phyloP scores from a whole-genome alignment of 1,140 invertebrate genomes.

The Pseudoatta argentina region DNA sequence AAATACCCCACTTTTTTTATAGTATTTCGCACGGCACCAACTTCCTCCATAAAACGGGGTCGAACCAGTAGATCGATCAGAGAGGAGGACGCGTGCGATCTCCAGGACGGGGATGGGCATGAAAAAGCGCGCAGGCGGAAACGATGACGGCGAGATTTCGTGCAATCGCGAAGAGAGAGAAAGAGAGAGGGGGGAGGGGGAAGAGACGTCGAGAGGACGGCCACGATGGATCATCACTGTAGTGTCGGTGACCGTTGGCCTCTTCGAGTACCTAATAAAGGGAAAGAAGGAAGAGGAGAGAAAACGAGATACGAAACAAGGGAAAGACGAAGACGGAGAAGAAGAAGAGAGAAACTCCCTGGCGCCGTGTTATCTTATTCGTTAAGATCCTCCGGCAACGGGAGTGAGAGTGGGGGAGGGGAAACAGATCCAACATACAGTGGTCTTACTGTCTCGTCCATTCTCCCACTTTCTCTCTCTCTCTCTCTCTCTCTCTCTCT shows the following conservation, averaged over 20 bases:
- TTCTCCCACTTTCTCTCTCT: constrained; percentile 26
- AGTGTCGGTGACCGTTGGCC: constrained; percentile 83
- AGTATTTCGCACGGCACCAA: not conserved
- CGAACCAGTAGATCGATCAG: constrained; percentile 25
- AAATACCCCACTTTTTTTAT: constrained; percentile 10
- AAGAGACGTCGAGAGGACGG: constrained; percentile 41
- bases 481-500: constrained; percentile 4
- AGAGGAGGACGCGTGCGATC: constrained; percentile 6
- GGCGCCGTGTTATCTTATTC: constrained; percentile 85
- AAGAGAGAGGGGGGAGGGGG: no score
- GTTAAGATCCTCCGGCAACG: constrained; percentile 81
- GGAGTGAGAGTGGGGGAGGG: constrained; percentile 45
- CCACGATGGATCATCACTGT: constrained; percentile 68
- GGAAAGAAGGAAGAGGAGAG: constrained; percentile 29
- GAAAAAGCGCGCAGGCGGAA: constrained; percentile 54
- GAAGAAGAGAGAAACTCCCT: constrained; percentile 72
- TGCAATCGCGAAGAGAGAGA: constrained; percentile 61
- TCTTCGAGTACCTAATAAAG: constrained; percentile 74
- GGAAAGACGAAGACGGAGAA: not conserved
- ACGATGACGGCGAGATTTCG: constrained; percentile 64
- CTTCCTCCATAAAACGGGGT: constrained; percentile 3
- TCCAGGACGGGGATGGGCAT: not conserved
- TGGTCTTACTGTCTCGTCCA: constrained; percentile 72
- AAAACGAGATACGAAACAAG: not conserved
- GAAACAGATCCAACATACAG: constrained; percentile 78